Evolutionary conservation across 1,140 invertebrate species (phyloP), one percentile per base, ranked within the genome.

Genomic region (Holotrichia oblita): DNA sequence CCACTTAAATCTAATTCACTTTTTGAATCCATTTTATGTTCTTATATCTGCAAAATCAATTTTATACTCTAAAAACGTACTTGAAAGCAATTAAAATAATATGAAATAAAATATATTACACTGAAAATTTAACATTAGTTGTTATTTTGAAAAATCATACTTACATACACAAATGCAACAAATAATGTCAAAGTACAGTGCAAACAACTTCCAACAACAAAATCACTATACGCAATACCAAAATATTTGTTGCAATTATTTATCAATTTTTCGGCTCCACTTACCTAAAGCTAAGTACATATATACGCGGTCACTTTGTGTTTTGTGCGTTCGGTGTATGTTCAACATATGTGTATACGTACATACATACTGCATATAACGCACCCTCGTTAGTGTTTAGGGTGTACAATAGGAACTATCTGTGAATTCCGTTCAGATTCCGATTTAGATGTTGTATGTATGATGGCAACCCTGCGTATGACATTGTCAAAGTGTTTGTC

Each of bases 1-100:
- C 86, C 86, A 79, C 83, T 86, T 77, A 86, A 82, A 83, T 87
- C 86, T 76, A 87, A 80, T 78, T 85, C 85, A 72, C 80, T 83
- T 81, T 87, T 85, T 78, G 81, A 75, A 78, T 86, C 85, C 85
- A 86, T 86, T 22, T 69, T 69, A 34, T 22, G 3, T 22, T 34
- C 27, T 27, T 69, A 69, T 10, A 27, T 22, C 61, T 69, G 14
- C 12, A 69, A 61, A 61, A 22, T 2, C 17, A 61, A 61, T 20
- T 61, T 61, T 61, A 48, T 69, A 17, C 14, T 17, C 0, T 34
- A 34, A 48, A 27, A 20, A 69, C 22, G 20, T 69, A 69, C 9
- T 55, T 69, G 22, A 69, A 69, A 4, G 3, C 0, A 24, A 10
- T 69, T 27, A 22, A 14, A 8, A 69, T 27, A 20, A 69, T 10